A percentile compares a stretch with the other conserved stretches of the same genome.
Conservation (phyloP, 2,888 invertebrate species). For the Dioctria rufipes region DNA sequence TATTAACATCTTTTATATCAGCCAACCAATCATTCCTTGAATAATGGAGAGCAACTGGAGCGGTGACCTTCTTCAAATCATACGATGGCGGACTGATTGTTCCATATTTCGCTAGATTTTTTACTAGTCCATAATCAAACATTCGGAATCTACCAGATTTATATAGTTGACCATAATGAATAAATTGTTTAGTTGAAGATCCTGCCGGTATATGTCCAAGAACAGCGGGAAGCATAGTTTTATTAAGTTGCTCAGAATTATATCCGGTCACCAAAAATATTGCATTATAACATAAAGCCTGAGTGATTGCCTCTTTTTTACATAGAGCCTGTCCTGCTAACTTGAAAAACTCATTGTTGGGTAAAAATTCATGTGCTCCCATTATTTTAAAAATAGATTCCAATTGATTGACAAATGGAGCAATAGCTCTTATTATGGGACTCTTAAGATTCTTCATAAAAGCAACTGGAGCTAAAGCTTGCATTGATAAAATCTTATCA, state of each 20-base stretch:
- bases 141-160: conserved; percentile 64
- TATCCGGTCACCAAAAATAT: conserved; percentile 64
- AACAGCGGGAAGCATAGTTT: conserved; percentile 73
- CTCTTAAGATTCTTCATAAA: conserved; percentile 68
- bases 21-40: conserved; percentile 77
- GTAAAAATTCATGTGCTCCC: conserved; percentile 74
- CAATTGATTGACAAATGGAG: conserved; percentile 29
- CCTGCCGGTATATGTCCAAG: conserved; percentile 74
- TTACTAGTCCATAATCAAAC: conserved; percentile 66
- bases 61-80: conserved; percentile 65
- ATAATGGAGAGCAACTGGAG: conserved; percentile 70
- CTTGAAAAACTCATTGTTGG: conserved; percentile 70
- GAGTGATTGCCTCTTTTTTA: conserved; percentile 54
- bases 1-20: conserved; percentile 72
- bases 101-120: conserved; percentile 67
- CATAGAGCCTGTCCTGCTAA: conserved; percentile 72
- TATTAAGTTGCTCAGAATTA: conserved; percentile 67
- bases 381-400: conserved; percentile 54
- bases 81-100: conserved; percentile 67
- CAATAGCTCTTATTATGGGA: conserved; percentile 62
- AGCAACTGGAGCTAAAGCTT: conserved; percentile 74
- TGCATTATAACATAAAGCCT: conserved; percentile 55
- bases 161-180: conserved; percentile 74
- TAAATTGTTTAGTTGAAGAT: conserved; percentile 73
- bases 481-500: conserved; percentile 72